Base-by-base conservation (phyloP, 2,113 vertebrate genomes). In the Phylloscopus trochiloides region DNA sequence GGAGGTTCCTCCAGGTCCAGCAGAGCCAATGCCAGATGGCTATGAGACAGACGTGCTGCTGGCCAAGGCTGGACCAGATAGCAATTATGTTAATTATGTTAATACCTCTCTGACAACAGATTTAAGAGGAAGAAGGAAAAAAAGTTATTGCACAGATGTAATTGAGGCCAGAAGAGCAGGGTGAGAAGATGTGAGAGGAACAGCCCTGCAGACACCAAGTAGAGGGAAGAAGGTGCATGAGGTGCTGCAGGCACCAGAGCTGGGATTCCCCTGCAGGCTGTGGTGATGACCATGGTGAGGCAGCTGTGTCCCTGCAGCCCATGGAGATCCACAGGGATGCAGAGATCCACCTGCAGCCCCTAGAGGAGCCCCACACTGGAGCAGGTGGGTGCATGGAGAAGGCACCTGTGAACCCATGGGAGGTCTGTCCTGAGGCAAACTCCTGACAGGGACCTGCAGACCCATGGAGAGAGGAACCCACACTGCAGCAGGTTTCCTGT, bases 261-360 rank as follows among this genome's bases (percentile, higher is more conserved):
- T 61, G 55, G 9, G 20, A 24, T 38, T 75, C 43, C n/a, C 1
- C 70, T 43, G 10, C 14, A 14, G 19, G 2, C 19, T 0, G 0
- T 14, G 14, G 32, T 43, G 38, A 1, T 3, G 31, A 2, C 22
- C 24, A 9, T 16, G 52, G 18, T 34, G 24, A 57, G 3, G 52
- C 40, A 74, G 32, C 31, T 26, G 17, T 43, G 22, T 2, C 51
- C 50, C 31, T 12, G 38, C 31, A 43, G 24, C 17, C 40, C 22
- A 15, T 26, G 38, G 70, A 4, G 70, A 18, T 54, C 50, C 38
- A 72, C 1, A 1, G 16, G 38, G 12, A 54, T 42, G 5, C 29
- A n/a, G 50, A 55, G 38, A 72, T 54, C 38, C 51, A n/a, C 51
- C 51, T 26, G 40, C 40, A 57, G 32, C 40, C 36, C 3, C 6